Evolutionary conservation across 2,888 invertebrate genomes (phyloP), one percentile per base, ranked within the genome.

Genomic region (Agrochola lychnidis): DNA sequence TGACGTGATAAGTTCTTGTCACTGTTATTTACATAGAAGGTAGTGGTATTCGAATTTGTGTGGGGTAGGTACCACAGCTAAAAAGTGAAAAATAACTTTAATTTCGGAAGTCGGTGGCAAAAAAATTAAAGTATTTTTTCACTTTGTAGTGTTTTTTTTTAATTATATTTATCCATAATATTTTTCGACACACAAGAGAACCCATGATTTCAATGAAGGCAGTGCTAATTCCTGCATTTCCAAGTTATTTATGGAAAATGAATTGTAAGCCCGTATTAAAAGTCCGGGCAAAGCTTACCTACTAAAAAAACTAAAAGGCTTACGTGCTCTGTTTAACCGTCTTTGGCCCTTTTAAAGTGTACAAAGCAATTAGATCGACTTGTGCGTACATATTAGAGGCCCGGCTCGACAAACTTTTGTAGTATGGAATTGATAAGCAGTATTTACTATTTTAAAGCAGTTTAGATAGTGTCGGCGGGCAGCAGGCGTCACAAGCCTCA

Each of bases 401-500:
- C 10, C 61, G 10, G 12, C 62, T 70, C 36, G n/a, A 81, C 61
- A 74, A 76, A 69, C 51, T 76, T 76, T 79, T 78, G 53, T 85
- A 82, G 75, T 78, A 56, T 79, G 75, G 82, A 82, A 86, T 87
- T 82, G 80, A 79, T 86, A 79, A 81, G 74, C 81, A 82, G 83
- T 88, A 87, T 87, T 83, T 80, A 87, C 82, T 87, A 85, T 84
- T 88, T 83, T 81, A 83, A 85, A 83, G 73, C 78, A 80, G 77
- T 86, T 86, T 85, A 85, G 81, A 85, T 84, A 80, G 82, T 82
- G 87, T 85, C 71, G 78, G 79, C 81, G 74, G 80, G 78, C 67
- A 79, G 87, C 85, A 82, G 83, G 88, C 89, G 90, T 89, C 90
- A 87, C 84, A 79, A 84, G 81, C 87, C 87, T 89, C 87, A 83